Percentiles rank a stretch among this genome's conserved stretches.
Conservation (phyloP, 2,888 invertebrate species). For the Heteromyza rotundicornis region DNA sequence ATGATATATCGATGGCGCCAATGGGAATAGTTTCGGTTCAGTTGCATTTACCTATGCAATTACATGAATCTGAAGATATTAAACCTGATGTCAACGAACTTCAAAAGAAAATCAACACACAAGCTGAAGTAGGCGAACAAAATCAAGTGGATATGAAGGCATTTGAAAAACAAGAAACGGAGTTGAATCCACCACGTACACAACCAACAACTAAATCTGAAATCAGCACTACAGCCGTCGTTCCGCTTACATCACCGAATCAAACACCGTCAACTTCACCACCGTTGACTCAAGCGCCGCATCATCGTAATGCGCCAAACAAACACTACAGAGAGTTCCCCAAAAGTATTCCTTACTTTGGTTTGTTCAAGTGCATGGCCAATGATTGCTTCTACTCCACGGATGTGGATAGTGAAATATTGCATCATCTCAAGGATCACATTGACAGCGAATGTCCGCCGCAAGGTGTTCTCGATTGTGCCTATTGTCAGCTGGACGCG, state of each 20-base stretch:
- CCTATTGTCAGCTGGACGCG: conserved; percentile 29
- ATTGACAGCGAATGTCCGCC: conserved; percentile 15
- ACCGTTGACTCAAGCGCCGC: too few species aligned
- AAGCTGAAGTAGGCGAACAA: too few species aligned
- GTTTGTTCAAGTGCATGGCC: conserved; percentile 41
- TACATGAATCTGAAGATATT: neutral
- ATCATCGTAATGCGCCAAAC: too few species aligned
- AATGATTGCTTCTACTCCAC: conserved; percentile 40
- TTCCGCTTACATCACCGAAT: too few species aligned
- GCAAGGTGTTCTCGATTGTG: conserved; percentile 28
- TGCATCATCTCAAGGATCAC: conserved; percentile 34
- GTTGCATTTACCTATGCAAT: neutral
- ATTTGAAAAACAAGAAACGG: too few species aligned
- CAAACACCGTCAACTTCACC: too few species aligned
- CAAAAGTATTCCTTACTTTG: conserved; percentile 33
- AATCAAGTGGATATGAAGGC: too few species aligned
- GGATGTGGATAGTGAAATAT: conserved; percentile 28
- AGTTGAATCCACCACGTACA: too few species aligned
- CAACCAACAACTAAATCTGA: too few species aligned
- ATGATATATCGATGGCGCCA: too few species aligned
- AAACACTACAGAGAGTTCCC: conserved; percentile 33
- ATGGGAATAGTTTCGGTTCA: too few species aligned
- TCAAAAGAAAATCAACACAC: neutral
- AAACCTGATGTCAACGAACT: neutral
- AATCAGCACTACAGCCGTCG: too few species aligned